These are phyloP conservation scores for Cryptotermes secundus DNA, from an alignment of 1,140 invertebrate genomes.

Conservation along the genomic window DNA sequence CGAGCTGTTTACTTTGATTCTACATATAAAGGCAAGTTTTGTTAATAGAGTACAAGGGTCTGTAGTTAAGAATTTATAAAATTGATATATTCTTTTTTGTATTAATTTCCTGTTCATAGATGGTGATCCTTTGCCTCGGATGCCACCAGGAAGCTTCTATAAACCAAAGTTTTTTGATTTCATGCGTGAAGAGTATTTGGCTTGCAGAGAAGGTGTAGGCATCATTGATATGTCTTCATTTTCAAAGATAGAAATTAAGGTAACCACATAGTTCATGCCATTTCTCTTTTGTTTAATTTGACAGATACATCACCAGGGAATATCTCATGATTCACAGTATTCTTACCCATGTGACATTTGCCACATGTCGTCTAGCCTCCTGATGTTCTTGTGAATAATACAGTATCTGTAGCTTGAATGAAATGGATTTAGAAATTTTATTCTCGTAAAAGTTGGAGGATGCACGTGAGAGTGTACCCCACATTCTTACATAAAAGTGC, in stretches of 20 bases:
- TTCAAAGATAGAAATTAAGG: slow-evolving; percentile 77
- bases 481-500: too few species aligned
- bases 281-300: not conserved
- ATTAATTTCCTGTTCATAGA: slow-evolving; percentile 42
- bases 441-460: too few species aligned
- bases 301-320: not conserved
- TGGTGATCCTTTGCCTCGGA: slow-evolving; percentile 49
- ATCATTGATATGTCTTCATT: slow-evolving; percentile 86
- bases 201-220: slow-evolving; percentile 75
- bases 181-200: slow-evolving; percentile 73
- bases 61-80: not conserved
- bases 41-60: not conserved
- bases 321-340: too few species aligned
- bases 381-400: too few species aligned
- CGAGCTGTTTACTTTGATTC: slow-evolving; percentile 64
- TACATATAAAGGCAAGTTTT: slow-evolving; percentile 50
- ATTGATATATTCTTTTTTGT: not conserved
- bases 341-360: too few species aligned
- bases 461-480: too few species aligned
- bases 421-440: too few species aligned
- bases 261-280: slow-evolving; percentile 44
- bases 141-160: slow-evolving; percentile 62
- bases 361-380: too few species aligned
- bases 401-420: too few species aligned
- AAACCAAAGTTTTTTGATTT: slow-evolving; percentile 78